A percentile compares a stretch with the other conserved stretches of the same genome.
phyloP scores from a whole-genome alignment of 2,113 vertebrate species.

The Hippocampus guttulatus region DNA sequence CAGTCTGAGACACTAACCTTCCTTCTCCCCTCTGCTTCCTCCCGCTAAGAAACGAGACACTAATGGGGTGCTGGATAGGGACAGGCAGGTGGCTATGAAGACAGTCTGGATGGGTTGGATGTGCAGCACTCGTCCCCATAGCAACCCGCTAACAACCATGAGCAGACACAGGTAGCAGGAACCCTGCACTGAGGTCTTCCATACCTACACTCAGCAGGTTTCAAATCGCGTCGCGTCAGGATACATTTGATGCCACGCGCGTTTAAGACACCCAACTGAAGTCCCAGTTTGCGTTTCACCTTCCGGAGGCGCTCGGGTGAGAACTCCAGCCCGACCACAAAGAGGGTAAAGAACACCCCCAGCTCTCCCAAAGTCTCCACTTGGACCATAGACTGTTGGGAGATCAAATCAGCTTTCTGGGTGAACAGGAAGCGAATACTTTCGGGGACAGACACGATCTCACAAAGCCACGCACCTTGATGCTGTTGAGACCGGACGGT shows the following conservation, averaged over 20 bases:
- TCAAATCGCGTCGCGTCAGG: neutral
- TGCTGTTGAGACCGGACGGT: slow-evolving; percentile 91
- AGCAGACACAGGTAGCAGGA: slow-evolving; percentile 85
- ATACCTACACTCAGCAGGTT: slow-evolving; percentile 76
- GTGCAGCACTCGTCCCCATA: slow-evolving; percentile 87
- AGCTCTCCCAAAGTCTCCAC: slow-evolving; percentile 94
- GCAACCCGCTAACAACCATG: slow-evolving; percentile 86
- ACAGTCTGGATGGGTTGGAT: slow-evolving; percentile 88
- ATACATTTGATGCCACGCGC: neutral
- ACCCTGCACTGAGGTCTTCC: slow-evolving; percentile 92
- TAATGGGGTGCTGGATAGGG: slow-evolving; percentile 92
- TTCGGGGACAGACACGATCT: neutral
- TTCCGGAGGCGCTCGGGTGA: slow-evolving; percentile 93
- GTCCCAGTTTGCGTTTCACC: slow-evolving; percentile 63
- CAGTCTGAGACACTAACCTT: slow-evolving; percentile 62
- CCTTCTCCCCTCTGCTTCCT: slow-evolving; percentile 82
- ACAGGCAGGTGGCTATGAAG: slow-evolving; percentile 92
- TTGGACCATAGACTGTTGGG: slow-evolving; percentile 89
- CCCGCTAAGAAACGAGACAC: slow-evolving; percentile 91
- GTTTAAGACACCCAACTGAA: neutral
- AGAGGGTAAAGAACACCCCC: slow-evolving; percentile 98
- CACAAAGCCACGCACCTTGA: slow-evolving; percentile 79
- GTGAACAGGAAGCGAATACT: neutral
- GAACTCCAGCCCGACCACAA: slow-evolving; percentile 95
- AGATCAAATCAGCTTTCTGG: neutral